Evolutionary conservation across 2,797 vertebrate species (phyloP).

Genomic region (Columba guinea): DNA sequence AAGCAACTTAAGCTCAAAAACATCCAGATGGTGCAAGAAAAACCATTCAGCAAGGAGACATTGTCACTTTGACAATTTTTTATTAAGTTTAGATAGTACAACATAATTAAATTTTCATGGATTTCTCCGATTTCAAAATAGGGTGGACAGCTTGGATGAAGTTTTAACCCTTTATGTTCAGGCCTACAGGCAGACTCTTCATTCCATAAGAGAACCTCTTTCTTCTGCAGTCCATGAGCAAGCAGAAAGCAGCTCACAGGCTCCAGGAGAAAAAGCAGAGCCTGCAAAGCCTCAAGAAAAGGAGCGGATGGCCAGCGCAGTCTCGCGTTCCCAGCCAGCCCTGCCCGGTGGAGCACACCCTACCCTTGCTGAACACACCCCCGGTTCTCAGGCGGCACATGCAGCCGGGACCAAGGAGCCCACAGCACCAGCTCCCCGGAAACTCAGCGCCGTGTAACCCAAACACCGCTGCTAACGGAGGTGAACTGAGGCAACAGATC

Average conservation of each 20-base stretch:
- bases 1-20: constrained; percentile 76
- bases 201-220: constrained; percentile 52
- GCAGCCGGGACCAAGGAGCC: neutral
- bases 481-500: neutral
- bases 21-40: constrained; percentile 74
- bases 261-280: constrained; percentile 68
- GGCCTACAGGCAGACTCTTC: constrained; percentile 54
- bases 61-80: constrained; percentile 70
- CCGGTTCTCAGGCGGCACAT: neutral
- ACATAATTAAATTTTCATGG: constrained; percentile 5
- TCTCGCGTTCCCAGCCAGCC: constrained; percentile 14
- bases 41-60: constrained; percentile 76
- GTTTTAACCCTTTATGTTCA: constrained; percentile 27
- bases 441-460: neutral
- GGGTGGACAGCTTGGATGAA: neutral
- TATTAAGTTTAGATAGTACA: constrained; percentile 72
- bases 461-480: neutral
- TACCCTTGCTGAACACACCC: neutral
- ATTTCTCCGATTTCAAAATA: constrained; percentile 53
- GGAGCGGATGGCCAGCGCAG: constrained; percentile 17
- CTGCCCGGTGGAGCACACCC: neutral
- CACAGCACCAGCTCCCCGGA: neutral
- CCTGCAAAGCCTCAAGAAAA: constrained; percentile 10
- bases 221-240: constrained; percentile 59
- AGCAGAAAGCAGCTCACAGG: constrained; percentile 55